Conservation (phyloP, 2,113 vertebrate genomes). For the Gymnocephalus cernua region DNA sequence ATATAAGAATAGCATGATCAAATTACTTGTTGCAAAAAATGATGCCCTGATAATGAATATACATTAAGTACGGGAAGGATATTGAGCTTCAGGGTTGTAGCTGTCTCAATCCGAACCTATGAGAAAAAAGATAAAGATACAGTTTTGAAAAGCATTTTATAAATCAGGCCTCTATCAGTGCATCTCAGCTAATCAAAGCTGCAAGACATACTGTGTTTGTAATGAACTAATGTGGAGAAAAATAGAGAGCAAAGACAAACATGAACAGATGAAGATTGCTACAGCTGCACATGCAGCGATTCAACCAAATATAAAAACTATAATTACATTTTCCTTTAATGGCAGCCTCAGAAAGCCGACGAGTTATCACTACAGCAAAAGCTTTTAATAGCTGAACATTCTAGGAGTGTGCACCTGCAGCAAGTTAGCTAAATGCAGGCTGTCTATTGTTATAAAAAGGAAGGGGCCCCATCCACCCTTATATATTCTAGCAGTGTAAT, state of each 20-base stretch:
- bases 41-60: background rate
- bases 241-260: background rate
- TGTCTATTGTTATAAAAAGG: slow-evolving; percentile 21
- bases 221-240: background rate
- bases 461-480: background rate
- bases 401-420: background rate
- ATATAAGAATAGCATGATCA: background rate
- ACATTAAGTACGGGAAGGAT: slow-evolving; percentile 86
- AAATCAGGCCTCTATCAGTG: background rate
- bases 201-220: background rate
- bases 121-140: background rate
- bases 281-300: slow-evolving; percentile 1
- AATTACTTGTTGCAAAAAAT: background rate
- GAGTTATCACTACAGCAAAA: background rate
- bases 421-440: slow-evolving; percentile 2
- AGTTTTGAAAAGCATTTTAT: slow-evolving; percentile 1
- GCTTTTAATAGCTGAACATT: slow-evolving; percentile 1
- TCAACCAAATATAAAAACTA: background rate
- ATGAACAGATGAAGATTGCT: slow-evolving; percentile 1
- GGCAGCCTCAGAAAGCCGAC: background rate
- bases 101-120: slow-evolving; percentile 97
- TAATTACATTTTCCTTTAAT: slow-evolving; percentile 6
- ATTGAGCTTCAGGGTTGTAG: slow-evolving; percentile 97
- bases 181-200: background rate
- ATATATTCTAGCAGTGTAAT: slow-evolving; percentile 28